phyloP scores from a whole-genome alignment of 2,797 vertebrate species.

The Bryconaethiops microstoma region DNA sequence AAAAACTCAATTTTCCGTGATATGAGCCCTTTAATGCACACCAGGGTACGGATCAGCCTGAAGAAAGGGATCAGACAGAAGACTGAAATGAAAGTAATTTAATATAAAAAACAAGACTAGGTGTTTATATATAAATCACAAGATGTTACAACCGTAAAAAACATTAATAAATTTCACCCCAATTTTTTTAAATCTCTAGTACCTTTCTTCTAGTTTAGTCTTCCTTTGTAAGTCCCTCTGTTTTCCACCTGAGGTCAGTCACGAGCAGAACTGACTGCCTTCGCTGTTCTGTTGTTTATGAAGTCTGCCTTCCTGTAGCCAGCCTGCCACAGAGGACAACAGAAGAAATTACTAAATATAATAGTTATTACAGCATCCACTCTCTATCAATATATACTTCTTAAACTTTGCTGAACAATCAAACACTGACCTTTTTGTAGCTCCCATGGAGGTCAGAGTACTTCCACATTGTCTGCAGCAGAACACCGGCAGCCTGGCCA shows the following conservation, averaged over 20 bases:
- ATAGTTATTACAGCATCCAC: background rate
- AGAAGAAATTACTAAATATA: background rate
- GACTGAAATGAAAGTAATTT: background rate
- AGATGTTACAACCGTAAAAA: background rate
- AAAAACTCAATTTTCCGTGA: background rate
- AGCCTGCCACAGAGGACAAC: slow-evolving; percentile 69
- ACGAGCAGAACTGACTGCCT: slow-evolving; percentile 66
- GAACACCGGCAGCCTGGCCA: slow-evolving; percentile 80
- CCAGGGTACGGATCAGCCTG: background rate
- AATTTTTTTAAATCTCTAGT: background rate
- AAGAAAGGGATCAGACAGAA: background rate
- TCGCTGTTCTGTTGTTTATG: slow-evolving; percentile 83
- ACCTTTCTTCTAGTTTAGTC: too few relatives aligned
- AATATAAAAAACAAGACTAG: background rate
- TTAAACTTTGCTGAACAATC: background rate
- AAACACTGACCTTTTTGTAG: slow-evolving; percentile 84
- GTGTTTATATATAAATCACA: background rate
- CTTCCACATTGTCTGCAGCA: slow-evolving; percentile 87
- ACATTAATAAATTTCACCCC: background rate
- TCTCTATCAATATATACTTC: background rate
- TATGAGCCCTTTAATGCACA: background rate
- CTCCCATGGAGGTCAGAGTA: slow-evolving; percentile 80
- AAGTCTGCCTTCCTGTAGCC: slow-evolving; percentile 88
- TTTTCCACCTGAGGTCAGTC: slow-evolving; percentile 51
- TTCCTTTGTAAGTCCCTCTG: background rate